Evolutionary conservation across 2,113 vertebrate genomes (phyloP).

Genomic region (Paratilapia polleni): DNA sequence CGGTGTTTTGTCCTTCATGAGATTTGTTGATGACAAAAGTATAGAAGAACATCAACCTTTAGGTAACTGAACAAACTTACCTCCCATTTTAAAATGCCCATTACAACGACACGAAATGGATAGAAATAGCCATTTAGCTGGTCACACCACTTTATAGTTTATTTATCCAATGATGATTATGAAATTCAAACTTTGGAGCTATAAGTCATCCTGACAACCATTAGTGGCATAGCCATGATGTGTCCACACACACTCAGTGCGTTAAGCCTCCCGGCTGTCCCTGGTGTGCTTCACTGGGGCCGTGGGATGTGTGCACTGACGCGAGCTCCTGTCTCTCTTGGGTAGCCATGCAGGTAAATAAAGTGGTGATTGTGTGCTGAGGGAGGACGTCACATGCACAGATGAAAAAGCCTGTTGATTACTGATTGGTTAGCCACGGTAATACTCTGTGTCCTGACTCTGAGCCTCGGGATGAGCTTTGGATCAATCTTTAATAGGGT

Average conservation of each 20-base stretch:
- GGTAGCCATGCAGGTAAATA: constrained; percentile 70
- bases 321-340: constrained; percentile 62
- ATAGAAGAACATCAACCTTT: not conserved
- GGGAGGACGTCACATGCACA: constrained; percentile 30
- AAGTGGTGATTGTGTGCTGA: constrained; percentile 55
- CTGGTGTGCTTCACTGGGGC: constrained; percentile 33
- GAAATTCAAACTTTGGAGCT: constrained; percentile 9
- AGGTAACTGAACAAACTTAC: not conserved
- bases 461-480: constrained; percentile 9
- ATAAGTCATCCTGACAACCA: constrained; percentile 47
- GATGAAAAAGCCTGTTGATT: constrained; percentile 43
- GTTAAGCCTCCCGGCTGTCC: constrained; percentile 36
- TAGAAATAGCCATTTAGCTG: not conserved
- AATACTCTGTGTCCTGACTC: not conserved
- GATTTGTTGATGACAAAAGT: not conserved
- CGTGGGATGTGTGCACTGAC: constrained; percentile 65
- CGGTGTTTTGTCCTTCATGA: not conserved
- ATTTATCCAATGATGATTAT: not conserved
- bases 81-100: not conserved
- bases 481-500: constrained; percentile 39
- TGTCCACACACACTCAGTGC: constrained; percentile 34
- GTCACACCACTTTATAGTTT: not conserved
- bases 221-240: constrained; percentile 48
- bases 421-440: not conserved
- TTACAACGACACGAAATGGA: not conserved